Evolutionary conservation across 2,888 invertebrate genomes (phyloP).

Genomic region (Limnephilus lunatus): DNA sequence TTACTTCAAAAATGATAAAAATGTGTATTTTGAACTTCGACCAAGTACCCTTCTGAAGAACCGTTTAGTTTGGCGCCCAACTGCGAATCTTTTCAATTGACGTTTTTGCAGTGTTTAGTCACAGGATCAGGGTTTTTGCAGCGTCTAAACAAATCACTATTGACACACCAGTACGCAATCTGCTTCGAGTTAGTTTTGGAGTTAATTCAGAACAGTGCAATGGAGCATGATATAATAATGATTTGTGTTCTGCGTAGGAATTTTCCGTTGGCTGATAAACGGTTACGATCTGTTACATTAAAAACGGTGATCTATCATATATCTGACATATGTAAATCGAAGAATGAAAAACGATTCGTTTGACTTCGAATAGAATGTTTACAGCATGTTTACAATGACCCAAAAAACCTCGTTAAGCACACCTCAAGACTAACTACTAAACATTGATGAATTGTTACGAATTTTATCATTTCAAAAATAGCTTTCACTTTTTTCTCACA

Average conservation of each 20-base stretch:
- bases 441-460: background rate
- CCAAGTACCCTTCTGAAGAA: too few species aligned
- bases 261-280: background rate
- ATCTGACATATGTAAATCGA: background rate
- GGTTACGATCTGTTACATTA: background rate
- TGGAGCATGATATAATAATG: background rate
- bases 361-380: background rate
- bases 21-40: too few species aligned
- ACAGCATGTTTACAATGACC: constrained; percentile 2
- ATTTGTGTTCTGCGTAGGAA: background rate
- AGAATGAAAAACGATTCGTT: constrained; percentile 2
- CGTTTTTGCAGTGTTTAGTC: background rate
- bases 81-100: background rate
- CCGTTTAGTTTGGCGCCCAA: background rate
- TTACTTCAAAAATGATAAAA: too few species aligned
- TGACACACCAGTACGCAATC: background rate
- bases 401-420: background rate
- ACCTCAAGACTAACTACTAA: background rate
- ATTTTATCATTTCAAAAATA: background rate
- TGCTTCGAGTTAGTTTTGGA: background rate
- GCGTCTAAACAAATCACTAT: background rate
- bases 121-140: background rate
- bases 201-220: background rate
- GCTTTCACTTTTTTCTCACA: background rate
- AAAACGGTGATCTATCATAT: background rate